Percentiles rank a stretch among this genome's conserved stretches.
Evolutionary conservation across 1,140 invertebrate genomes (phyloP).

Genomic region (Amyelois transitella): DNA sequence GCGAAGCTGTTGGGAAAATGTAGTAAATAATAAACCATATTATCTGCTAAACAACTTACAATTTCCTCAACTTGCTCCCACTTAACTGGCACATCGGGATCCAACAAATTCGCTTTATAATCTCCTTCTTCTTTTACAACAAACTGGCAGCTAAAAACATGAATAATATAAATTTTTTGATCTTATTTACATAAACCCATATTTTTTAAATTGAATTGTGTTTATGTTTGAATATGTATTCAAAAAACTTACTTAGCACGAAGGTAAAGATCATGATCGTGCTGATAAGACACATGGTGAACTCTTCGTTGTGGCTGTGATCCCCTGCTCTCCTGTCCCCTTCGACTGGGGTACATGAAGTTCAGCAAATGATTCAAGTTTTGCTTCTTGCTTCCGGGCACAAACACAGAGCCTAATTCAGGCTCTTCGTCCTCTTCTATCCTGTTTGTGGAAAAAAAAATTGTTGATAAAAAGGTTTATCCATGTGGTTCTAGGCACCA

Average conservation of each 20-base stretch:
- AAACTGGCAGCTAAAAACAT: conserved; percentile 92
- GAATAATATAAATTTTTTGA: conserved; percentile 9
- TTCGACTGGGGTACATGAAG: conserved; percentile 84
- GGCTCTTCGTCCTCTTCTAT: conserved; percentile 74
- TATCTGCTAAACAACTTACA: conserved; percentile 83
- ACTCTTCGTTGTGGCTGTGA: conserved; percentile 41
- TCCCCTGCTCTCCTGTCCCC: conserved; percentile 48
- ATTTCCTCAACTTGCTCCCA: conserved; percentile 96
- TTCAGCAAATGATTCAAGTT: conserved; percentile 95
- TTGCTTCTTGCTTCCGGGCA: conserved; percentile 90
- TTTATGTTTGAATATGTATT: not conserved
- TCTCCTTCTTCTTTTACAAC: conserved; percentile 87
- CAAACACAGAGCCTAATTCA: conserved; percentile 87
- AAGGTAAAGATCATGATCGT: conserved; percentile 91
- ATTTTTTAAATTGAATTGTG: no score
- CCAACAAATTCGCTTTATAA: conserved; percentile 83
- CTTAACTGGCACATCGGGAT: conserved; percentile 92
- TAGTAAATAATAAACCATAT: no score
- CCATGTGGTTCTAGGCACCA: no score
- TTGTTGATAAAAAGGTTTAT: not conserved
- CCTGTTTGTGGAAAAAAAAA: conserved; percentile 25
- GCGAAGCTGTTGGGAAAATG: no score
- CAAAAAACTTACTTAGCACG: conserved; percentile 87
- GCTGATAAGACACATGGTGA: conserved; percentile 77
- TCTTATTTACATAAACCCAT: not conserved